Base-by-base conservation (phyloP, 2,113 vertebrate species). In the Ellobius talpinus region DNA sequence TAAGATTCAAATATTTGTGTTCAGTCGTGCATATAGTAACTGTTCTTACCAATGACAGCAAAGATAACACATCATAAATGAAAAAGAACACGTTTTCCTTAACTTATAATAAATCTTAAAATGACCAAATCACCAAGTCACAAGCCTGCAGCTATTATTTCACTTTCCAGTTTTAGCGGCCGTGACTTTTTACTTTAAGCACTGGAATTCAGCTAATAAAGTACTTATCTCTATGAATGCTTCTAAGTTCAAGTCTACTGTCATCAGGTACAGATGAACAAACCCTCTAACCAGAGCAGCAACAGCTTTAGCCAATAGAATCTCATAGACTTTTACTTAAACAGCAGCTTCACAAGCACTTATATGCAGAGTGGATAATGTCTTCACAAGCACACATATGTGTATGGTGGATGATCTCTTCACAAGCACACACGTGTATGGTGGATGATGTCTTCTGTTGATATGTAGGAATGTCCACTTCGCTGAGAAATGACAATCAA, bases 31-130 rank as follows among this genome's bases (percentile, higher is more conserved):
- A 84, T 39, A 90, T 14, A 89, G 52, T 36, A 82, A 45, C 90
- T 23, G 58, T 0, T 55, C 47, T 70, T 50, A 97, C n/a, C 74
- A 98, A 23, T 39, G 78, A 96, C 16, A 97, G 58, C 52, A 95
- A 98, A 97, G 90, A 66, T 16, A 79, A 79, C 14, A 82, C 9
- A 90, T 86, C 42, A 73, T 36, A 68, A 89, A 81, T 23, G 63
- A 92, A 88, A 89, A 92, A 89, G 55, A 77, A 86, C 29, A 70
- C 98, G 93, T 81, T 94, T 84, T 88, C 95, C 89, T 95, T 95
- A 95, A 82, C 45, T 97, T 91, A 70, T 1, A 42, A 86, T 5
- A 31, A 33, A 86, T 21, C 84, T 97, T 98, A 94, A 82, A 82
- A 92, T 31, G 77, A 84, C 79, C 93, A 96, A 94, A 90, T 11